These are phyloP conservation scores for Phylloscopus trochiloides DNA, from an alignment of 2,113 vertebrate genomes.

Conservation along the genomic window DNA sequence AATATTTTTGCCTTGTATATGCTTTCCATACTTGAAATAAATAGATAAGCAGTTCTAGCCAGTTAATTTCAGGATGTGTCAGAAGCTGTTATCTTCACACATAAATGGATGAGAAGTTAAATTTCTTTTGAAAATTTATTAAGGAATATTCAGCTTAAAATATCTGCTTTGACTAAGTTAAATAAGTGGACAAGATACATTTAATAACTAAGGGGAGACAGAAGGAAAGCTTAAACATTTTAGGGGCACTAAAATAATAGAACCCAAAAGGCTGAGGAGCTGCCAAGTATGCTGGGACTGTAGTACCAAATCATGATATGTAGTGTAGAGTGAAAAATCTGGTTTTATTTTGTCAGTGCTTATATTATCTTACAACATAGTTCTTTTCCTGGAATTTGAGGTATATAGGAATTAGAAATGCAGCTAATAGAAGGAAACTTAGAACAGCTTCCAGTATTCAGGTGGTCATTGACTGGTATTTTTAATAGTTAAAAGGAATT, in stretches of 20 bases:
- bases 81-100: background rate
- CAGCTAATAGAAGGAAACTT: background rate
- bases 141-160: background rate
- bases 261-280: background rate
- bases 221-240: background rate
- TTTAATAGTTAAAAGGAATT: background rate
- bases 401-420: background rate
- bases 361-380: background rate
- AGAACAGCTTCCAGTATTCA: background rate
- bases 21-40: background rate
- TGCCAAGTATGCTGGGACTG: background rate
- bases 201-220: background rate
- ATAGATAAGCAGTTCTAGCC: background rate
- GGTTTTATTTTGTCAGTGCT: background rate
- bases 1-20: background rate
- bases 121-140: background rate
- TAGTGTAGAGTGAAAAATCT: background rate
- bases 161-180: background rate
- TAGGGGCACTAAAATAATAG: background rate
- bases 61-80: background rate
- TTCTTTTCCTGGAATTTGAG: background rate
- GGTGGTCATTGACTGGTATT: background rate
- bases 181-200: background rate
- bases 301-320: background rate
- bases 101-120: background rate